Conservation (phyloP, 2,113 vertebrate genomes). For the Casuarius casuarius region DNA sequence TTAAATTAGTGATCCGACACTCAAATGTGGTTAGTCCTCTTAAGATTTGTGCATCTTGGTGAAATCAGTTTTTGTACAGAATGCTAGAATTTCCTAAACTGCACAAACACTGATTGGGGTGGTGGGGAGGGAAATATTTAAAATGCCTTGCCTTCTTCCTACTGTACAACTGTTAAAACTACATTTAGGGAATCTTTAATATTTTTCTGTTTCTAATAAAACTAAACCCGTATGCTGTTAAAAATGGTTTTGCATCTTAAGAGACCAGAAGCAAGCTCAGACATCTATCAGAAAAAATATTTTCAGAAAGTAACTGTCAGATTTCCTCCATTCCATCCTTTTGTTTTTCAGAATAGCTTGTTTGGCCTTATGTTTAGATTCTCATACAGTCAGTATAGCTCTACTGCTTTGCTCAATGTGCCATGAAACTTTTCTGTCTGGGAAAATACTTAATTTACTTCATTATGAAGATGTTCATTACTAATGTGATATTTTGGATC, state of each 20-base stretch:
- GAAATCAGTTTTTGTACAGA: neutral
- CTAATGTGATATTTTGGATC: neutral
- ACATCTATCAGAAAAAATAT: neutral
- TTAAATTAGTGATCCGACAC: neutral
- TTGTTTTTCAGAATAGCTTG: neutral
- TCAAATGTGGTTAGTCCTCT: neutral
- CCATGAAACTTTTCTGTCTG: neutral
- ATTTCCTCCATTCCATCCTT: neutral
- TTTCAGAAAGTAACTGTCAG: neutral
- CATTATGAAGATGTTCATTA: neutral
- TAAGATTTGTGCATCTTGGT: rapidly evolving
- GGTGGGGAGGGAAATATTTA: neutral
- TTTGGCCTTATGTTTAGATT: neutral
- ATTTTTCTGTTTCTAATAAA: neutral
- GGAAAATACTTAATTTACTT: neutral
- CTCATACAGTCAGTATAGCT: neutral
- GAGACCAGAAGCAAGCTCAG: conserved; percentile 32
- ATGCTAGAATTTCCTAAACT: neutral
- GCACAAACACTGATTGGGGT: neutral
- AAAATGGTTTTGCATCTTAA: neutral
- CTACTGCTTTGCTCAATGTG: neutral
- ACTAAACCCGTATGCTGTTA: neutral
- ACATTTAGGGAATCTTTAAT: neutral
- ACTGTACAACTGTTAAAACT: neutral
- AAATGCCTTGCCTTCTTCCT: neutral